Evolutionary conservation across 2,113 vertebrate species (phyloP).

Genomic region (Zootoca vivipara): DNA sequence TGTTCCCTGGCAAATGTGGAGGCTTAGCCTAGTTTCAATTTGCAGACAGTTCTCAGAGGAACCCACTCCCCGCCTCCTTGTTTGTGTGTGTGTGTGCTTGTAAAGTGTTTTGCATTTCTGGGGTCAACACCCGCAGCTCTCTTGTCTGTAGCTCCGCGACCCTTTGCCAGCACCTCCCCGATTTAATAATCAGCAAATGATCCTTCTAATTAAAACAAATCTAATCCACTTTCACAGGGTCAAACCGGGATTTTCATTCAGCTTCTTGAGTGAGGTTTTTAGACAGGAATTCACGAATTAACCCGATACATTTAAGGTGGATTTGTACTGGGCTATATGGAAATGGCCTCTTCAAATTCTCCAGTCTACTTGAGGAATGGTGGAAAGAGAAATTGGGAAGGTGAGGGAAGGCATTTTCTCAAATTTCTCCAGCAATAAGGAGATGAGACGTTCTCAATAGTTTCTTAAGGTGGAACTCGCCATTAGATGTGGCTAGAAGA

Average conservation of each 20-base stretch:
- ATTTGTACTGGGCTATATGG: not conserved
- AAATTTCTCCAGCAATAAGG: not conserved
- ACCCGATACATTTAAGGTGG: not conserved
- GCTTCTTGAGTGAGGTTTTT: not conserved
- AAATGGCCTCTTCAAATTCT: not conserved
- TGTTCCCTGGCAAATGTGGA: conserved; percentile 11
- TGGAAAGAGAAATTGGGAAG: not conserved
- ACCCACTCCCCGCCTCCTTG: rapidly evolving
- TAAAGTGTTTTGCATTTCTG: conserved; percentile 22
- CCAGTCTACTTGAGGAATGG: not conserved
- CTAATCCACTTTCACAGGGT: not conserved
- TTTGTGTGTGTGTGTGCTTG: not conserved
- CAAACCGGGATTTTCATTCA: not conserved
- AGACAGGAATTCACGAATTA: not conserved
- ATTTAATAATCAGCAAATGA: conserved; percentile 17
- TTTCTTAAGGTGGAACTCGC: not conserved
- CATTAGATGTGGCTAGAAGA: too few species aligned
- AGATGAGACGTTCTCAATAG: not conserved
- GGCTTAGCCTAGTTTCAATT: conserved; percentile 48
- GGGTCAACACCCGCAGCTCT: not conserved
- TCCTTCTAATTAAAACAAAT: conserved; percentile 30
- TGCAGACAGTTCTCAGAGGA: not conserved
- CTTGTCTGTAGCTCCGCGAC: not conserved
- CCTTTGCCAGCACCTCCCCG: not conserved
- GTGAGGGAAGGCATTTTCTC: not conserved